Evolutionary conservation across 2,113 vertebrate species (phyloP).

Genomic region (Isurus oxyrinchus): DNA sequence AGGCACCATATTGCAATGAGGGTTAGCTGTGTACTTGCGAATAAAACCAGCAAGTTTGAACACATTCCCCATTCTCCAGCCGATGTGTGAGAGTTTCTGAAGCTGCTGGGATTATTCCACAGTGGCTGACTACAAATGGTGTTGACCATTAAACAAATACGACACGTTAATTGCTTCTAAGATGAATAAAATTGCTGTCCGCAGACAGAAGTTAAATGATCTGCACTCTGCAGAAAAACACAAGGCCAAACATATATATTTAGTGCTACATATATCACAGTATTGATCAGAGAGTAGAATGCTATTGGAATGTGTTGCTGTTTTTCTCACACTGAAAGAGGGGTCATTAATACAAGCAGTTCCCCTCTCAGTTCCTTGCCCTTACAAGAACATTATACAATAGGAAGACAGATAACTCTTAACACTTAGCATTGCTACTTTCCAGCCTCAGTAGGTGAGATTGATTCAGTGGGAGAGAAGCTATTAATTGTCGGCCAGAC

Average conservation of each 20-base stretch:
- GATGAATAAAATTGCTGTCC: neutral
- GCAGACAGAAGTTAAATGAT: neutral
- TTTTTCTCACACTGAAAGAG: neutral
- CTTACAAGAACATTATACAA: neutral
- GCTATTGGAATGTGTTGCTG: neutral
- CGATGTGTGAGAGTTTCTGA: neutral
- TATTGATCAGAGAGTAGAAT: constrained; percentile 4
- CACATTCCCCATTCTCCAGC: neutral
- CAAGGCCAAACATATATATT: neutral
- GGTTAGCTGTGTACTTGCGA: neutral
- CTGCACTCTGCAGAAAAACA: neutral
- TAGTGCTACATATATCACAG: neutral
- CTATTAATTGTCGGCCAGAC: constrained; percentile 60
- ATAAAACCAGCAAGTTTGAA: neutral
- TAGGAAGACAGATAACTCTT: constrained; percentile 32
- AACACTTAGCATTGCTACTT: neutral
- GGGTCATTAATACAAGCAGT: constrained; percentile 16
- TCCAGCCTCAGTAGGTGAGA: constrained; percentile 38
- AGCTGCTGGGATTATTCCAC: neutral
- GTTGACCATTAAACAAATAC: constrained; percentile 13
- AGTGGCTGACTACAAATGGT: neutral
- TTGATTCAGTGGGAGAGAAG: constrained; percentile 56
- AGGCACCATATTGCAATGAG: neutral
- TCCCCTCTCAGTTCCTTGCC: neutral
- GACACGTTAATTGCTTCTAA: neutral